phyloP scores from a whole-genome alignment of 1,140 invertebrate species.

The Bombus waltoni region DNA sequence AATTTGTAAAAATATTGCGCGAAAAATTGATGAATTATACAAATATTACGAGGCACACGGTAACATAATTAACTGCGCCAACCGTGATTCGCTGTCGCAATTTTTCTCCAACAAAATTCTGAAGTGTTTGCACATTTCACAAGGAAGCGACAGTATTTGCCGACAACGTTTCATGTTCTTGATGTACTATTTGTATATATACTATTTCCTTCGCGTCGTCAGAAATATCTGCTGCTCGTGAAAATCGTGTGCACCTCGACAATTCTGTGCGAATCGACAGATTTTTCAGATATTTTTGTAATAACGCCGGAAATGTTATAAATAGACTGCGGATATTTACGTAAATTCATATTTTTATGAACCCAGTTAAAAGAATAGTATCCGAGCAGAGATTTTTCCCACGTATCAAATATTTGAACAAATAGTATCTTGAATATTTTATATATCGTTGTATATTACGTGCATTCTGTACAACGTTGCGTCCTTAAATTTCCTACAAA shows the following conservation, averaged over 20 bases:
- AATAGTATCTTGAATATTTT: too few species aligned
- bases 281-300: background rate
- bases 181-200: slow-evolving; percentile 3
- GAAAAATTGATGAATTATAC: background rate
- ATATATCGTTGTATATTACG: too few species aligned
- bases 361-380: background rate
- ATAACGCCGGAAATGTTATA: background rate
- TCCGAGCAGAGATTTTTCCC: fast-evolving
- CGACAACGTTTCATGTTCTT: slow-evolving; percentile 4
- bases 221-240: slow-evolving; percentile 1
- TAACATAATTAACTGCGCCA: slow-evolving; percentile 9
- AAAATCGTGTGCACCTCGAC: background rate
- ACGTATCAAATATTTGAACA: background rate
- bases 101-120: background rate
- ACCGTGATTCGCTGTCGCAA: background rate
- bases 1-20: background rate
- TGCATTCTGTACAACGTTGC: too few species aligned
- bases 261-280: background rate
- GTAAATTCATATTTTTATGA: background rate
- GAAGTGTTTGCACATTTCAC: slow-evolving; percentile 10
- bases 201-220: background rate
- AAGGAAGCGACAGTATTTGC: slow-evolving; percentile 22
- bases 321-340: background rate
- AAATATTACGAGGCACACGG: background rate
- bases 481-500: too few species aligned